Base-by-base conservation (phyloP, 2,888 invertebrate genomes). In the Drosophila kuntzei region DNA sequence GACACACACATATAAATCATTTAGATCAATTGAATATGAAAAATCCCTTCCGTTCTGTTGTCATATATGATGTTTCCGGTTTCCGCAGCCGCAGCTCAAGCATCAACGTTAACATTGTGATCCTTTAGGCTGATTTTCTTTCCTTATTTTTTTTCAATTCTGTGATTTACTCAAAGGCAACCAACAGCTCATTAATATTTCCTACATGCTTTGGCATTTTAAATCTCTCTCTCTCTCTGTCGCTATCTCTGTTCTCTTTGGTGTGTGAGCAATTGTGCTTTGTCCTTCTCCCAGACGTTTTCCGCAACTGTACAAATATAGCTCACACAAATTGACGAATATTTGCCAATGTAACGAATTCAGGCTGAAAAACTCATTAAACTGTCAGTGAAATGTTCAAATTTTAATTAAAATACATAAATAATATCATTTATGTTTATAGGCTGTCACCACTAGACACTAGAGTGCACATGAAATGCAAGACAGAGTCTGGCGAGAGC, bases 31-130 rank as follows among this genome's bases (percentile, higher is more conserved):
- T 87, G 86, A 89, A 87, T 88, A 89, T 89, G 86, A 87, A 80
- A 89, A 89, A 84, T 90, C 86, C 90, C 76, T 89, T 90, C 90
- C 91, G 90, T 80, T 90, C 76, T 50, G 79, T 82, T 90, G 90
- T 87, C 90, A 90, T 86, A 90, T 90, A 87, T 89, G 88, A 91
- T 89, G 90, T 90, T 90, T 91, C 90, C 90, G 87, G 84, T 68
- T 86, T 89, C 90, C 90, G 90, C 61, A 69, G 80, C 65, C 74
- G 57, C 78, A 76, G 66, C 78, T 88, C 71, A 74, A 83, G 86
- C 77, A 55, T 59, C 60, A 55, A 54, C 50, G 47, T 29, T 53
- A 16, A 55, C 54, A 50, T 62, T 58, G 49, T 53, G 60, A 51
- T 64, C 49, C 61, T 80, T 76, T 54, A 64, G 61, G 61, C 66